phyloP scores from a whole-genome alignment of 1,140 invertebrate species.

The Andrena cerasifolii region DNA sequence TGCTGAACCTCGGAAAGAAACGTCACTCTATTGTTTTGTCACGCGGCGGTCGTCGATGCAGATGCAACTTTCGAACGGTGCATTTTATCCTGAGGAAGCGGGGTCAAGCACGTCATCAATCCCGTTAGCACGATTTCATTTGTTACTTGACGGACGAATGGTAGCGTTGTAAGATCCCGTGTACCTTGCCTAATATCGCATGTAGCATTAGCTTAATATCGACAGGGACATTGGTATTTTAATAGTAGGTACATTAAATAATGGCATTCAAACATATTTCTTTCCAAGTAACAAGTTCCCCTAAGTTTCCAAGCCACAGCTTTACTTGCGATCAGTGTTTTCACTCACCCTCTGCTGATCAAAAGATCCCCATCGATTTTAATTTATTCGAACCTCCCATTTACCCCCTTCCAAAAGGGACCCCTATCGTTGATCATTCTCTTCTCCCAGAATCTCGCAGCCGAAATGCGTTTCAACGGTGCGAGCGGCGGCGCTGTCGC shows the following conservation, averaged over 20 bases:
- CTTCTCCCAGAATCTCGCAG: not conserved
- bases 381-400: not conserved
- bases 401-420: not conserved
- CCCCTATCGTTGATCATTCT: not conserved
- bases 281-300: too few species aligned
- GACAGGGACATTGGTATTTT: too few species aligned
- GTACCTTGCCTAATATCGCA: too few species aligned
- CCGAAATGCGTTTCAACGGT: constrained; percentile 4
- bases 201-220: too few species aligned
- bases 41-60: constrained; percentile 15
- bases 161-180: too few species aligned
- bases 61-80: constrained; percentile 22
- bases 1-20: constrained; percentile 8
- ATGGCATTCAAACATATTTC: too few species aligned
- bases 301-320: too few species aligned
- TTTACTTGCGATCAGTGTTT: too few species aligned
- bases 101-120: constrained; percentile 8
- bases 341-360: not conserved
- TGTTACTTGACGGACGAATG: not conserved
- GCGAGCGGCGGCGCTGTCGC: not conserved
- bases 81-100: not conserved
- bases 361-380: too few species aligned
- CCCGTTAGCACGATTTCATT: not conserved
- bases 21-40: constrained; percentile 22
- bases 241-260: too few species aligned